Evolutionary conservation across 2,113 vertebrate species (phyloP).

Genomic region (Muntiacus muntjak): DNA sequence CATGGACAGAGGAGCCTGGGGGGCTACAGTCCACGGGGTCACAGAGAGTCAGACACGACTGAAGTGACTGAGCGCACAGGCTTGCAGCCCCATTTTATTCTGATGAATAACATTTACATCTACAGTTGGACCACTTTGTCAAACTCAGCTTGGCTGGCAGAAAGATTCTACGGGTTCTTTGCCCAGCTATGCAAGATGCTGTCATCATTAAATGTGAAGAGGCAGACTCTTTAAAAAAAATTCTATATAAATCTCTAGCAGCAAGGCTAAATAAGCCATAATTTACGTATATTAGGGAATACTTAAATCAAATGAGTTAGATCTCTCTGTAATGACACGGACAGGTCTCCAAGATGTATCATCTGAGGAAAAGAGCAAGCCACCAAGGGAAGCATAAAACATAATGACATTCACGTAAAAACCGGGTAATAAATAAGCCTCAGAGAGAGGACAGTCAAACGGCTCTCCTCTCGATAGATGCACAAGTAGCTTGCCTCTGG

Average conservation of each 20-base stretch:
- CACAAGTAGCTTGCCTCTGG: not conserved
- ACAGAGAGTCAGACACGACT: not conserved
- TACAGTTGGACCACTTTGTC: not conserved
- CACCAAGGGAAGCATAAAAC: not conserved
- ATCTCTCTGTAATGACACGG: not conserved
- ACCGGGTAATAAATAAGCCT: not conserved
- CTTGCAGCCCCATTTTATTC: not conserved
- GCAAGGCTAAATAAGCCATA: not conserved
- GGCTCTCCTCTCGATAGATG: not conserved
- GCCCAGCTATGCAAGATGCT: not conserved
- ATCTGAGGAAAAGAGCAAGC: slow-evolving; percentile 7
- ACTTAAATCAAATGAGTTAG: not conserved
- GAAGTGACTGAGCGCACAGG: not conserved
- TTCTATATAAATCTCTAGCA: not conserved
- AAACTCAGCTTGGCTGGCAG: not conserved
- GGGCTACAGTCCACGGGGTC: not conserved
- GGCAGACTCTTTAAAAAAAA: not conserved
- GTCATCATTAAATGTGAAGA: not conserved
- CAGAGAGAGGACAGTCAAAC: not conserved
- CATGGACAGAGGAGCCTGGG: not conserved
- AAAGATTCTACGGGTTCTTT: not conserved
- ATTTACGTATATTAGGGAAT: not conserved
- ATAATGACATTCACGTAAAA: not conserved
- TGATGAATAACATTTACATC: not conserved
- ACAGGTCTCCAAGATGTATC: not conserved